Conservation (phyloP, 53 echinoderm and acorn worm genomes). For the Holothuria leucospilota region DNA sequence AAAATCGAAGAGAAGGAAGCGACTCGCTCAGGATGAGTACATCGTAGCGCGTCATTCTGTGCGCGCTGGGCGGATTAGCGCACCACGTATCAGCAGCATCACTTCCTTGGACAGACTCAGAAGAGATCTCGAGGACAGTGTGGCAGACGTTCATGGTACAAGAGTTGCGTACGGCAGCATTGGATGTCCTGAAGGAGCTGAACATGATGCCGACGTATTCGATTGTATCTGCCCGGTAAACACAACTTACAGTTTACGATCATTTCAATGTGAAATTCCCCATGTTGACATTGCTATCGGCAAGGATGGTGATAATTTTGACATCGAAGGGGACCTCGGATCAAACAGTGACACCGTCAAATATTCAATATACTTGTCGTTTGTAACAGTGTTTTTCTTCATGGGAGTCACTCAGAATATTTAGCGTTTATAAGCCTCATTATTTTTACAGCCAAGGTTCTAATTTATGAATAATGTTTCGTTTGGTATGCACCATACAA, state of each 20-base stretch:
- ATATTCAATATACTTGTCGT: neutral
- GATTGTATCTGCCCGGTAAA: slow-evolving; percentile 74
- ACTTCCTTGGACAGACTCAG: slow-evolving; percentile 32
- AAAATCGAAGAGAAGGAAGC: slow-evolving; percentile 28
- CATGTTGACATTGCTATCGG: neutral
- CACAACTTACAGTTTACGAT: slow-evolving; percentile 51
- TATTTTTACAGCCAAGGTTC: too few relatives aligned
- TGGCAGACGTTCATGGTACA: slow-evolving; percentile 51
- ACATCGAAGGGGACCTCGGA: neutral
- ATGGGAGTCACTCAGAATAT: too few relatives aligned
- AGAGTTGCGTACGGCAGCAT: slow-evolving; percentile 49
- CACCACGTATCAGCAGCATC: slow-evolving; percentile 4
- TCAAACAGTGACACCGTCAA: slow-evolving; percentile 2
- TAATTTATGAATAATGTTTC: too few relatives aligned
- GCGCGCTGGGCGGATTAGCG: neutral
- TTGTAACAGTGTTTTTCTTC: neutral
- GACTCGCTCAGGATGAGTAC: slow-evolving; percentile 30
- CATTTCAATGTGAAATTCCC: slow-evolving; percentile 47
- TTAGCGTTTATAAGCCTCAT: too few relatives aligned
- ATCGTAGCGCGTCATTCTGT: slow-evolving; percentile 42
- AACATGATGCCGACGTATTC: slow-evolving; percentile 49
- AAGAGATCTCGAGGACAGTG: slow-evolving; percentile 69
- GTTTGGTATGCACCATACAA: too few relatives aligned
- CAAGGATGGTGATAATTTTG: neutral
- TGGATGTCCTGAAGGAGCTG: slow-evolving; percentile 69